phyloP scores from a whole-genome alignment of 2,888 invertebrate species.

The Pollenia labialis region DNA sequence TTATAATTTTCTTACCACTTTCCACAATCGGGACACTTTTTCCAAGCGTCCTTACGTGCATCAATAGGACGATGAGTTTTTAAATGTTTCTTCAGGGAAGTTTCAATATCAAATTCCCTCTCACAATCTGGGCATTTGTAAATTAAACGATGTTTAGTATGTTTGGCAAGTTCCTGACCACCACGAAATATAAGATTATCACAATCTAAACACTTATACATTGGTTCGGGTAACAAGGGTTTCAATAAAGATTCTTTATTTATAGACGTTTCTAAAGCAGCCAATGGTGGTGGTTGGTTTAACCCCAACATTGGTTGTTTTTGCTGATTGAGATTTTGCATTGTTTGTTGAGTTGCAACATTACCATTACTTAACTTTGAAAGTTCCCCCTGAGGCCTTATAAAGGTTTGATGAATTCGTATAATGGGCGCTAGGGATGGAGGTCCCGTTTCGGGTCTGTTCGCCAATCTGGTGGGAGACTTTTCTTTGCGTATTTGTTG shows the following conservation, averaged over 20 bases:
- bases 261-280: constrained; percentile 48
- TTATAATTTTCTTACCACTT: constrained; percentile 80
- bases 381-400: constrained; percentile 51
- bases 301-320: constrained; percentile 15
- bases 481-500: constrained; percentile 70
- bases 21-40: constrained; percentile 83
- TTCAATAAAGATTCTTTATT: constrained; percentile 50
- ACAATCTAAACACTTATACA: constrained; percentile 82
- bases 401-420: constrained; percentile 53
- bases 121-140: constrained; percentile 82
- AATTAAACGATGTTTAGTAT: constrained; percentile 80
- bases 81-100: constrained; percentile 81
- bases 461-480: constrained; percentile 37
- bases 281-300: constrained; percentile 64
- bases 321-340: constrained; percentile 31
- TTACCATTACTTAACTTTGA: constrained; percentile 55
- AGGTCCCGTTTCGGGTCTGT: constrained; percentile 54
- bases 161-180: constrained; percentile 77
- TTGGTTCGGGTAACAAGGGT: constrained; percentile 63
- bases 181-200: constrained; percentile 78
- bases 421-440: constrained; percentile 64
- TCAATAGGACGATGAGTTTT: constrained; percentile 81
- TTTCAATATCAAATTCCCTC: constrained; percentile 80
- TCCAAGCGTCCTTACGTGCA: constrained; percentile 82
- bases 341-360: neutral